Percentiles rank a stretch among this genome's conserved stretches.
phyloP scores from a whole-genome alignment of 2,113 vertebrate species.

The Bufo gargarizans region DNA sequence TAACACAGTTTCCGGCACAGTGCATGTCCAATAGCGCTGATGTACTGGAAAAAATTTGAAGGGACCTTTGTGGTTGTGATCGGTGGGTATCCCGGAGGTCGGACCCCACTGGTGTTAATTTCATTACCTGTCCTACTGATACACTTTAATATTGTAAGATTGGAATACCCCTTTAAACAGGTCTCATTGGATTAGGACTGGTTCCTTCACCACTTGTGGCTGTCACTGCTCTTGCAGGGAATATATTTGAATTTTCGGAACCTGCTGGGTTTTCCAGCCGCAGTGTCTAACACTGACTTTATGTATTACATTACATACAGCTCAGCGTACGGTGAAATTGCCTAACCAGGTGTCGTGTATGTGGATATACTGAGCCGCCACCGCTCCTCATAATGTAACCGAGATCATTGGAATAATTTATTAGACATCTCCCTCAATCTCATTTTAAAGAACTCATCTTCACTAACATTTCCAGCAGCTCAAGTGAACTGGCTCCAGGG shows the following conservation, averaged over 20 bases:
- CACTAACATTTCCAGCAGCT: constrained; percentile 1
- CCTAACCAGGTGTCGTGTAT: not conserved
- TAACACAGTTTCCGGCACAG: not conserved
- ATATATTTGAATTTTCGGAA: not conserved
- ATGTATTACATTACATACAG: not conserved
- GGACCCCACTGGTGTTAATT: not conserved
- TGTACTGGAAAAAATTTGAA: not conserved
- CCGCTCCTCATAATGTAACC: not conserved
- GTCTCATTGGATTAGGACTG: not conserved
- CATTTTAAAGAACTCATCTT: constrained; percentile 7
- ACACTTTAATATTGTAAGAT: too few relatives aligned
- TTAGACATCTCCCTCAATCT: constrained; percentile 8
- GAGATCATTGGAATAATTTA: not conserved
- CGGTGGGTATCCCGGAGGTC: not conserved
- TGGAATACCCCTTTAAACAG: not conserved
- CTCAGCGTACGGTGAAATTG: constrained; percentile 11
- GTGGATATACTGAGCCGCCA: not conserved
- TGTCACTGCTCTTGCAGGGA: not conserved
- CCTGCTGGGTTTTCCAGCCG: not conserved
- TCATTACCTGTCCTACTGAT: too few relatives aligned
- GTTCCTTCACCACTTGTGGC: not conserved
- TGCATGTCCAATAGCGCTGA: not conserved
- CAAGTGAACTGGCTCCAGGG: not conserved
- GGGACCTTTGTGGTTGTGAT: not conserved
- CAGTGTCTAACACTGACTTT: not conserved